Base-by-base conservation (phyloP, 2,888 invertebrate genomes). In the Eupithecia dodoneata region DNA sequence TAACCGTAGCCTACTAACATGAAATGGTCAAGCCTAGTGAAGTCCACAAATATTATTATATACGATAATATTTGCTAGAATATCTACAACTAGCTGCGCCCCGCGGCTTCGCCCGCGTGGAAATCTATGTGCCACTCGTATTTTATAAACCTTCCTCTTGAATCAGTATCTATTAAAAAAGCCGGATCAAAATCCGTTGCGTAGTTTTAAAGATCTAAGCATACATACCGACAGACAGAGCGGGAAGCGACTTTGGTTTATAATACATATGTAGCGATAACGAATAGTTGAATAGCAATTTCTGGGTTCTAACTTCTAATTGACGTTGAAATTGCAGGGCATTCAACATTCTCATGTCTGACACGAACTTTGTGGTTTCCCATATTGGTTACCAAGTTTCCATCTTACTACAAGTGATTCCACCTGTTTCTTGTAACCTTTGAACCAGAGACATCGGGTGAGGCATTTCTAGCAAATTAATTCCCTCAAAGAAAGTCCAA, bases 401-500 rank as follows among this genome's bases (percentile, higher is more conserved):
- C 10, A 30, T 70, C 70, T 70, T 18, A 12, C 70, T 70, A 12
- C 0, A 69, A 10, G 10, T 45, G 70, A 70, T 9, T 45, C n/a
- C 13, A n/a, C 10, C n/a, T 70, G 70, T 49, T 69, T 69, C 45
- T 69, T 45, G 47, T 69, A 45, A 70, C 70, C 70, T 49, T 70
- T 70, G 47, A 42, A 70, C 70, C 47, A n/a, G 7, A 66, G 66
- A 13, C 42, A 49, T 47, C 70, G 13, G 69, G 47, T 70, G 18
- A 47, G 47, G 70, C 70, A 70, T 69, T 15, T 69, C 42, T 69
- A 69, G 45, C 18, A 18, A 45, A 69, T 70, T 71, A 71, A 71
- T 71, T 42, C 55, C 71, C n/a, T 41, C 70, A 70, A 70, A 70
- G 70, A 70, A 70, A 70, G 70, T 47, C 47, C 67, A 45, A 5